phyloP scores from a whole-genome alignment of 2,888 invertebrate species.

The Bombylius major region DNA sequence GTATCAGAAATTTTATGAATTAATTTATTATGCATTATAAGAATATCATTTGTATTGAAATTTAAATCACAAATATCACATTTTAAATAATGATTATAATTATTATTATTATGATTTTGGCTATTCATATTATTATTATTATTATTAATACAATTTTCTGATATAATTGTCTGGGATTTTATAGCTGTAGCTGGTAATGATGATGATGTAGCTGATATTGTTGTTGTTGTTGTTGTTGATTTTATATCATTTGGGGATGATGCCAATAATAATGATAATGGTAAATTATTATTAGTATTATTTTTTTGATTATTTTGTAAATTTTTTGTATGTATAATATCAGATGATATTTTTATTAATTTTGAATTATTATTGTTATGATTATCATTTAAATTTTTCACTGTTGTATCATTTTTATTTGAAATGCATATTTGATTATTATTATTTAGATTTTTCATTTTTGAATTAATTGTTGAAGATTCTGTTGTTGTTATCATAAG shows the following conservation, averaged over 20 bases:
- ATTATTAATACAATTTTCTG: not conserved
- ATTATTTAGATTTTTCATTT: too few species aligned
- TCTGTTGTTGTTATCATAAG: constrained; percentile 8
- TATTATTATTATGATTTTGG: not conserved
- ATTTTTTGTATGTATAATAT: too few species aligned
- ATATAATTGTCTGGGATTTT: constrained; percentile 28
- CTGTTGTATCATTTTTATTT: too few species aligned
- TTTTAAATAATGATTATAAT: not conserved
- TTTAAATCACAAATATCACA: constrained; percentile 62
- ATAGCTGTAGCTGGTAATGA: constrained; percentile 19
- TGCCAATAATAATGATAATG: not conserved
- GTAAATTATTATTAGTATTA: too few species aligned
- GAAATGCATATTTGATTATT: too few species aligned
- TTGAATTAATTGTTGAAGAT: too few species aligned
- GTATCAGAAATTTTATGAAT: constrained; percentile 39
- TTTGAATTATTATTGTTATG: not conserved
- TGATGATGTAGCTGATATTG: constrained; percentile 3
- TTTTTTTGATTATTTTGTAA: too few species aligned
- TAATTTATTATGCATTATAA: constrained; percentile 61
- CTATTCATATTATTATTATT: too few species aligned
- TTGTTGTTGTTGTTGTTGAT: constrained; percentile 9
- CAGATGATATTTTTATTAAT: too few species aligned
- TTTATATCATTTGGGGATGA: not conserved
- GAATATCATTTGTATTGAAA: constrained; percentile 55
- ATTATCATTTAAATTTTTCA: constrained; percentile 8